Conservation (phyloP, 30 jellyfish, hydroid and myxozoan species). For the Turritopsis rubra region DNA sequence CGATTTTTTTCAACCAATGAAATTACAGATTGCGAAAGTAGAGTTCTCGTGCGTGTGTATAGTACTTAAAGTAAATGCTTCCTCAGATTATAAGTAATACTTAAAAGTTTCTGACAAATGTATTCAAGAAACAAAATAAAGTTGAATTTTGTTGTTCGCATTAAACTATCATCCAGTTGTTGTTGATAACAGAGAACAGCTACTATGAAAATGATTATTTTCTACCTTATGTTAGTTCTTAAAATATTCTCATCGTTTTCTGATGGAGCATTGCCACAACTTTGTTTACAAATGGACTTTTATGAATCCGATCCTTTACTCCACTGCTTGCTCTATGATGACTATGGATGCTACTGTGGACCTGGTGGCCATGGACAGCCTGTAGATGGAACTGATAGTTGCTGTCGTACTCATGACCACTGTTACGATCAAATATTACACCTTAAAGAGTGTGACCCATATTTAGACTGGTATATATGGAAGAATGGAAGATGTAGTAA, state of each 20-base stretch:
- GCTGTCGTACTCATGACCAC: slow-evolving; percentile 84
- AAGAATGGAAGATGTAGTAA: slow-evolving; percentile 72
- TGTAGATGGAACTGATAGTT: slow-evolving; percentile 67
- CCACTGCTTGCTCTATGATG: slow-evolving; percentile 73
- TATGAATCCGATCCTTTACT: slow-evolving; percentile 32
- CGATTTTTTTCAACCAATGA: too few relatives aligned
- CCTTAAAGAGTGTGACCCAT: slow-evolving; percentile 59
- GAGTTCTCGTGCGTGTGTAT: neutral
- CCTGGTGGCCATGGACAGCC: slow-evolving; percentile 96
- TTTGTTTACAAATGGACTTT: slow-evolving; percentile 72
- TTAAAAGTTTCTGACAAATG: neutral
- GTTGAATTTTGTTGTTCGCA: neutral
- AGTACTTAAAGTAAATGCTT: neutral
- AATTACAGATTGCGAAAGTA: too few relatives aligned
- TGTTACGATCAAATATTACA: slow-evolving; percentile 56
- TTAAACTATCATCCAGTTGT: neutral
- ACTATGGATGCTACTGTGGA: slow-evolving; percentile 97
- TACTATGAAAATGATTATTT: neutral
- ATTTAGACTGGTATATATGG: slow-evolving; percentile 43
- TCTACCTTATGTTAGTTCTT: neutral
- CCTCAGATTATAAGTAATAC: too few relatives aligned
- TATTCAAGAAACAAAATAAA: neutral
- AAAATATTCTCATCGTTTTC: neutral
- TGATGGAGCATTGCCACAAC: slow-evolving; percentile 38
- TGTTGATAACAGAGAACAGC: neutral